Percentiles rank a stretch among this genome's conserved stretches.
Conservation (phyloP, 2,797 vertebrate genomes). For the Xiphorhynchus erythropygius region DNA sequence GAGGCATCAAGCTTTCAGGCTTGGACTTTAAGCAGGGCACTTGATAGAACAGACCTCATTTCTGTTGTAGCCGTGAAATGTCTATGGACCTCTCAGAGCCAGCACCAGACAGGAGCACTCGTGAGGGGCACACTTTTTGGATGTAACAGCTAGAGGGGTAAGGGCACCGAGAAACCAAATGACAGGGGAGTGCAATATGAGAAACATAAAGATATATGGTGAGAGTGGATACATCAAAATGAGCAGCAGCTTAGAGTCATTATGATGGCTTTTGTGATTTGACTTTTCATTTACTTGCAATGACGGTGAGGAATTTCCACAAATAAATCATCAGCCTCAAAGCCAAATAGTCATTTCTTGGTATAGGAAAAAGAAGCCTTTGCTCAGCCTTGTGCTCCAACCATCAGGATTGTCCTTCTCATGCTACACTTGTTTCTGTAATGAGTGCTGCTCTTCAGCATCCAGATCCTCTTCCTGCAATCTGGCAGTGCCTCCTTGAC, state of each 20-base stretch:
- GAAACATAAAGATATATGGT: neutral
- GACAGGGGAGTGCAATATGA: neutral
- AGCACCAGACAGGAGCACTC: neutral
- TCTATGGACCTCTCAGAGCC: neutral
- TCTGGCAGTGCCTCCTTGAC: neutral
- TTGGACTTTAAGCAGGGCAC: neutral
- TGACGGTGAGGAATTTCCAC: neutral
- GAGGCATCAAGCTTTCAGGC: neutral
- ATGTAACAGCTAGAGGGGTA: neutral
- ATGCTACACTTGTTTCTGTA: neutral
- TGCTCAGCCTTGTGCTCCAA: neutral
- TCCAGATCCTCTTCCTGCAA: neutral
- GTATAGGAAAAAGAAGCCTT: neutral
- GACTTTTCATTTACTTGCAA: neutral
- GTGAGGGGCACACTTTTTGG: fast-evolving
- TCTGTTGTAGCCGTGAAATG: neutral
- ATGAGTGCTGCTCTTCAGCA: neutral
- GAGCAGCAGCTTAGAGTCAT: neutral
- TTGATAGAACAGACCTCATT: neutral
- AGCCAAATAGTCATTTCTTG: neutral
- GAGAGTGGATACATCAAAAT: neutral
- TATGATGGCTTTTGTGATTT: neutral
- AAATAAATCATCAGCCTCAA: neutral
- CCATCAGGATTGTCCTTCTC: neutral
- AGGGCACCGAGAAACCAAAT: neutral